Percentiles rank a stretch among this genome's conserved stretches.
phyloP scores from a whole-genome alignment of 2,113 vertebrate species.

The Gallinago undulata region DNA sequence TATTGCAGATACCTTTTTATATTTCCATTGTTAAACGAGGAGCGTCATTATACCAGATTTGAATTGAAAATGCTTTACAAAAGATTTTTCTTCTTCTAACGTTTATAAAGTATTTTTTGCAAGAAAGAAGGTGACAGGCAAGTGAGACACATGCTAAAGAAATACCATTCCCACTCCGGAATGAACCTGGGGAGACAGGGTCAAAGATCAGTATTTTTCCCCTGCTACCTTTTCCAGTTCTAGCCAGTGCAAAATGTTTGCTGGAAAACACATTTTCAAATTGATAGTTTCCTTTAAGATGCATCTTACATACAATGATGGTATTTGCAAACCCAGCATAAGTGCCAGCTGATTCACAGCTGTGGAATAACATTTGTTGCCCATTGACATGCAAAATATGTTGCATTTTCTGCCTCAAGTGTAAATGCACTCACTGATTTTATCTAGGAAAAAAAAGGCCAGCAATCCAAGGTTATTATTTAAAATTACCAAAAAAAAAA shows the following conservation, averaged over 20 bases:
- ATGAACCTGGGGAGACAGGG: background rate
- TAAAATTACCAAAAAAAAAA: background rate
- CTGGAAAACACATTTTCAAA: background rate
- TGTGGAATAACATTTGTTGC: background rate
- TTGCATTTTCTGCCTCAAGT: background rate
- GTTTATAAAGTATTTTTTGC: background rate
- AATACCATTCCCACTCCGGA: background rate
- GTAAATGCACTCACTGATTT: background rate
- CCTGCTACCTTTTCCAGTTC: background rate
- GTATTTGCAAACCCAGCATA: background rate
- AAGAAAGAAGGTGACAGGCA: background rate
- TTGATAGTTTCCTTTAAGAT: background rate
- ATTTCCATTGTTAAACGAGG: background rate
- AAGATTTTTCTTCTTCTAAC: background rate
- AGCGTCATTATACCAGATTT: background rate
- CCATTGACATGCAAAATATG: background rate
- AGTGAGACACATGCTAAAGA: background rate
- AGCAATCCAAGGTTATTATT: background rate
- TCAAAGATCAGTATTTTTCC: background rate
- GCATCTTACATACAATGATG: background rate
- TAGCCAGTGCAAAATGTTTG: background rate
- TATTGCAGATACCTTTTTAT: background rate
- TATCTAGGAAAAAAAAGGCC: background rate
- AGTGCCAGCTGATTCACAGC: slow-evolving; percentile 3
- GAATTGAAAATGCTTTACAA: background rate